A percentile compares a stretch with the other conserved stretches of the same genome.
Evolutionary conservation across 1,140 invertebrate genomes (phyloP).

Genomic region (Zaprionus taronus): DNA sequence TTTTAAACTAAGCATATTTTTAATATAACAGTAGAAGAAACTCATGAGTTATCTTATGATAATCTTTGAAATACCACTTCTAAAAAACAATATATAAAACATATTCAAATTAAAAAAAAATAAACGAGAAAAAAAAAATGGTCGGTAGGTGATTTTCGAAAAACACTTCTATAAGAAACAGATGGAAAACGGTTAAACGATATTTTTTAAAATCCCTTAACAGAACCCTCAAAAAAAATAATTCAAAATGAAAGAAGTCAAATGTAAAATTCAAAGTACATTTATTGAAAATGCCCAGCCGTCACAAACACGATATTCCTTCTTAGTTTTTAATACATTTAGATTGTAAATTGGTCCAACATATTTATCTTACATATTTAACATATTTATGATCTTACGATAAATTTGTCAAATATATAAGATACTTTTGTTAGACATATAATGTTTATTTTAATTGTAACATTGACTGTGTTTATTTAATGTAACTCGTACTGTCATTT

Average conservation of each 20-base stretch:
- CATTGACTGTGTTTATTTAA: too few species aligned
- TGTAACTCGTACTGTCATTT: too few species aligned
- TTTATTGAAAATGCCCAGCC: neutral
- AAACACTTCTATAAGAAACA: neutral
- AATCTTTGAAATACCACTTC: too few species aligned
- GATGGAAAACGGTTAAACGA: neutral
- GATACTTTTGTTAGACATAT: neutral
- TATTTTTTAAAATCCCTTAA: neutral
- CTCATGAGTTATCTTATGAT: too few species aligned
- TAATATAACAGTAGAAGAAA: too few species aligned
- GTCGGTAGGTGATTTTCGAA: neutral
- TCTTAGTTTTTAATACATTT: neutral
- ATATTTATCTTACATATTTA: neutral
- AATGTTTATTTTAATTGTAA: too few species aligned
- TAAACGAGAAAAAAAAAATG: neutral
- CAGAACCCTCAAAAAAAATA: too few species aligned
- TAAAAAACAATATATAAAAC: neutral
- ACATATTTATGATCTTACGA: neutral
- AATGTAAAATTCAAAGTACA: neutral
- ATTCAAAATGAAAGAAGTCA: too few species aligned
- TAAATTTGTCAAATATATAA: neutral
- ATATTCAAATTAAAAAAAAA: neutral
- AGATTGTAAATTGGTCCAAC: neutral
- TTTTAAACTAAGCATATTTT: constrained; percentile 17
- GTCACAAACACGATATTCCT: neutral